Base-by-base conservation (phyloP, 2,113 vertebrate species). In the Bucco capensis region DNA sequence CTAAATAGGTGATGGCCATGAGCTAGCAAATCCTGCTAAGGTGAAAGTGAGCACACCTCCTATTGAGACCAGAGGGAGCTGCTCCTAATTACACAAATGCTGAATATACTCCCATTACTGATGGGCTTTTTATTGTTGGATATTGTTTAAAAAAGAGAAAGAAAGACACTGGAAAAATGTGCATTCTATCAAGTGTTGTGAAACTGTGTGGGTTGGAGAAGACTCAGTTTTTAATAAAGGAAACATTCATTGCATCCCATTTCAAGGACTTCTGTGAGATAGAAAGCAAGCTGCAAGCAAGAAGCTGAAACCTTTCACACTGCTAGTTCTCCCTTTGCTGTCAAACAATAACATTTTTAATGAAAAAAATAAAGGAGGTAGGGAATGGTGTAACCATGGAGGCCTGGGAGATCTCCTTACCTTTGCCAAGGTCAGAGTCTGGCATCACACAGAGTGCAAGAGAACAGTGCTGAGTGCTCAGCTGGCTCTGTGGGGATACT, bases 131-230 rank as follows among this genome's bases (percentile, higher is more conserved):
- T 70, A 83, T 83, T 94, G 56, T 72, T 86, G 57, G 77, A 86
- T 49, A 82, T 72, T 64, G 73, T 86, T 72, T 30, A 19, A 79
- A 70, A 47, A 61, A 56, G 57, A 77, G 38, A n/a, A 21, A 56
- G 13, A 33, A 23, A 57, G 12, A 73, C 67, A 76, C 37, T 94
- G 74, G 74, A 33, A 94, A 95, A 95, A 95, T 94, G 91, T 96
- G 92, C 56, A 81, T 93, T 94, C 91, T 95, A 67, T 95, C 89
- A 93, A 93, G 75, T 80, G 72, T 94, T 93, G 78, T 96, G 95
- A 94, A 95, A 95, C 60, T 91, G 71, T 76, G 86, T 83, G 95
- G 64, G 91, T 49, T 95, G 91, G 91, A 93, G 92, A 95, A 92
- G 78, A 71, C 71, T 93, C 64, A n/a, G 67, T 60, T 94, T 94